A percentile compares a stretch with the other conserved stretches of the same genome.
Conservation (phyloP, 2,113 vertebrate genomes). For the Tenrec ecaudatus region DNA sequence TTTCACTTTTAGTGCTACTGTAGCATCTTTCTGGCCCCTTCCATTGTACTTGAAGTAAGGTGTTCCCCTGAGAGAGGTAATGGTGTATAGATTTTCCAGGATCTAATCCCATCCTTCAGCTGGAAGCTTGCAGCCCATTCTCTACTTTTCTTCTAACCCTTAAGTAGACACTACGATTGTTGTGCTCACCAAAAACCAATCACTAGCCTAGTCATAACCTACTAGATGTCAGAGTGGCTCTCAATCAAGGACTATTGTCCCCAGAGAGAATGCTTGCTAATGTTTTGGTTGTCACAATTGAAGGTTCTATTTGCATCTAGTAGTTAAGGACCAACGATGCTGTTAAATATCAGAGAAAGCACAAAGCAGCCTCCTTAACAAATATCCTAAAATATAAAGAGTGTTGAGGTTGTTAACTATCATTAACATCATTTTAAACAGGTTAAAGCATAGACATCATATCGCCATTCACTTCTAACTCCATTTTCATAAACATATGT, state of each 20-base stretch:
- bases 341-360: too few relatives aligned
- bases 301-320: background rate
- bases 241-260: background rate
- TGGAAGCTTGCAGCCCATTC: background rate
- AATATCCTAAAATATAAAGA: too few relatives aligned
- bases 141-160: background rate
- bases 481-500: too few relatives aligned
- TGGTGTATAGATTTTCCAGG: background rate
- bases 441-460: too few relatives aligned
- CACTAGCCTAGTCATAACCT: background rate
- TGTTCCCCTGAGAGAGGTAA: background rate
- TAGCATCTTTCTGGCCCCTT: background rate
- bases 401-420: too few relatives aligned
- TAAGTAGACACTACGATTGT: background rate
- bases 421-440: too few relatives aligned
- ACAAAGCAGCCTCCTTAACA: too few relatives aligned
- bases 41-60: background rate
- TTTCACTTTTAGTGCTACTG: background rate
- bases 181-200: background rate
- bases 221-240: background rate
- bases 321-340: too few relatives aligned
- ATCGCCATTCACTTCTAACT: too few relatives aligned
- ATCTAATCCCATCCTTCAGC: background rate
- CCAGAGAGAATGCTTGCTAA: background rate
- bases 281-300: conserved; percentile 8